Evolutionary conservation across 2,797 vertebrate genomes (phyloP).

Genomic region (Karalla daura): DNA sequence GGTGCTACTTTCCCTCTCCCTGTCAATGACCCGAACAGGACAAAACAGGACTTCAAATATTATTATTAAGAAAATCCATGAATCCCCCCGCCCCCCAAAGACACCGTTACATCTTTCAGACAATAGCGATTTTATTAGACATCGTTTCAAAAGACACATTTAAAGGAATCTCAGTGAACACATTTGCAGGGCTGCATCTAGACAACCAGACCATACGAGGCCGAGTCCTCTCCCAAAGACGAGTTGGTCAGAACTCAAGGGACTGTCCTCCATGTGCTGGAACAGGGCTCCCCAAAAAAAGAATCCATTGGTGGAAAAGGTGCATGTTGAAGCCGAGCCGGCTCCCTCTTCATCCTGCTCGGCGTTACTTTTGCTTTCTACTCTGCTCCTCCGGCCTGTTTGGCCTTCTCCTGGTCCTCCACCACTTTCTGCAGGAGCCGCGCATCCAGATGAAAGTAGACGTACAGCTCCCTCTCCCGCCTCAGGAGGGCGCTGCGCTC

Average conservation of each 20-base stretch:
- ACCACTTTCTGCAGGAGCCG: slow-evolving; percentile 85
- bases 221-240: neutral
- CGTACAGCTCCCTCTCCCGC: slow-evolving; percentile 90
- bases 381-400: slow-evolving; percentile 52
- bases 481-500: slow-evolving; percentile 83
- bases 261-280: neutral
- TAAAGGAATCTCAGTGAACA: slow-evolving; percentile 66
- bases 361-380: slow-evolving; percentile 34
- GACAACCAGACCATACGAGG: neutral
- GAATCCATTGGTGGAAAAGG: neutral
- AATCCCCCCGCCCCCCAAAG: too few species aligned
- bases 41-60: neutral
- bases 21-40: slow-evolving; percentile 26
- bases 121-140: too few species aligned
- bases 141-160: neutral
- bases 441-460: slow-evolving; percentile 89
- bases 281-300: neutral
- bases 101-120: too few species aligned
- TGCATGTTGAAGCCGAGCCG: neutral
- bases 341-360: neutral
- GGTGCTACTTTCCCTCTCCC: slow-evolving; percentile 15
- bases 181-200: neutral
- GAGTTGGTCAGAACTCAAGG: neutral
- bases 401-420: slow-evolving; percentile 89
- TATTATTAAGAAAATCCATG: neutral